These are phyloP conservation scores for Diloba caeruleocephala DNA, from an alignment of 2,888 invertebrate species.

Conservation along the genomic window DNA sequence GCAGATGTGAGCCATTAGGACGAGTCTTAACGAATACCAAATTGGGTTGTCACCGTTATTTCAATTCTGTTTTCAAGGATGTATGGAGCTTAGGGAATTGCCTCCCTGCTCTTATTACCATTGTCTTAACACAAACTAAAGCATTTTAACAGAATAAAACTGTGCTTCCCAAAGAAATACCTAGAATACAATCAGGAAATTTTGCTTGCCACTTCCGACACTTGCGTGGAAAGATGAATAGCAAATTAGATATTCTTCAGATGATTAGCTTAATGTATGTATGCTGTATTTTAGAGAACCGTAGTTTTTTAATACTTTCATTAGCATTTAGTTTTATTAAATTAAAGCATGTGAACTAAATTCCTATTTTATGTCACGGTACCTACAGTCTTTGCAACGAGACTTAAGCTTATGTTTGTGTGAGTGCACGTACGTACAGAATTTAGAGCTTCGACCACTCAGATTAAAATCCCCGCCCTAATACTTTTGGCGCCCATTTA, in stretches of 20 bases:
- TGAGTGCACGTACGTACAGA: no score
- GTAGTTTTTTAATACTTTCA: constrained; percentile 14
- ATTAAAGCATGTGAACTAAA: constrained; percentile 31
- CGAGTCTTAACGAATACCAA: no score
- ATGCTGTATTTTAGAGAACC: constrained; percentile 23
- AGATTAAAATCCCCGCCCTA: no score
- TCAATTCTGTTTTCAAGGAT: no score
- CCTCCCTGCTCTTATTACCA: constrained; percentile 21
- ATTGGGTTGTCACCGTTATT: no score
- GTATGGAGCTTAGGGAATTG: no score
- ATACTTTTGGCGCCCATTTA: no score
- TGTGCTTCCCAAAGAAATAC: constrained; percentile 18
- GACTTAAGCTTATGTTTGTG: no score
- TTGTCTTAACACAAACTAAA: constrained; percentile 8
- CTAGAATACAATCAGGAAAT: constrained; percentile 4
- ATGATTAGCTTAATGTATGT: constrained; percentile 26
- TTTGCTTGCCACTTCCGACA: constrained; percentile 16
- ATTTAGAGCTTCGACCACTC: no score
- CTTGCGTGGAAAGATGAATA: constrained; percentile 42
- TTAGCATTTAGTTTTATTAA: constrained; percentile 28
- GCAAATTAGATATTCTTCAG: constrained; percentile 36
- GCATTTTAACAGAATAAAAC: constrained; percentile 11
- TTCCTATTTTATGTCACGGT: not conserved
- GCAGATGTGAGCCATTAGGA: no score
- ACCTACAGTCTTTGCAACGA: no score